Conservation (phyloP, 2,113 vertebrate species). For the Amazona vittata region DNA sequence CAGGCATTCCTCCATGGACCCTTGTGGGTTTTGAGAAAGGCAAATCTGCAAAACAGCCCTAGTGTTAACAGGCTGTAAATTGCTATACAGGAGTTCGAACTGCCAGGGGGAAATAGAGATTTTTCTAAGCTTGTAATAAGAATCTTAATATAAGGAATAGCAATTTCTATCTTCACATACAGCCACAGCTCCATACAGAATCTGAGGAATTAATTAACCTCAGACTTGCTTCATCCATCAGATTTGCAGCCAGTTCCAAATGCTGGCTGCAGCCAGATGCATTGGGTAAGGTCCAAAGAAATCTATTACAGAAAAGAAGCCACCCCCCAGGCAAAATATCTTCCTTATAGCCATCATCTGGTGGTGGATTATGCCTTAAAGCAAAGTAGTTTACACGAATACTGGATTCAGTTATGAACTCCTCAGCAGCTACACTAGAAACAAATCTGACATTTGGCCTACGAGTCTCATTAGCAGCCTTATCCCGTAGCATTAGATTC, state of each 20-base stretch:
- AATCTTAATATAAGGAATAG: neutral
- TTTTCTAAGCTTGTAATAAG: neutral
- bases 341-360: neutral
- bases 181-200: neutral
- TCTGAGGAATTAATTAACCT: neutral
- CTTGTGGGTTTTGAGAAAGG: neutral
- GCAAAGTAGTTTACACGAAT: neutral
- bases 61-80: neutral
- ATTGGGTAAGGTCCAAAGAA: neutral
- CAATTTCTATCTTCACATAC: neutral
- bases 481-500: neutral
- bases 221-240: neutral
- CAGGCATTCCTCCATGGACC: neutral
- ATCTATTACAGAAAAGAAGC: neutral
- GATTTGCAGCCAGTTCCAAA: neutral
- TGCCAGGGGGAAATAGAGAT: neutral
- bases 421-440: neutral
- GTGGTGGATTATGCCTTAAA: neutral
- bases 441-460: slow-evolving; percentile 33
- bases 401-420: neutral
- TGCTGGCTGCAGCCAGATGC: neutral
- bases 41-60: neutral
- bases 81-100: neutral
- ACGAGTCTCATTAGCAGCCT: slow-evolving; percentile 31
- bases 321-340: neutral